Base-by-base conservation (phyloP, 2,113 vertebrate genomes). In the Salvelinus alpinus region DNA sequence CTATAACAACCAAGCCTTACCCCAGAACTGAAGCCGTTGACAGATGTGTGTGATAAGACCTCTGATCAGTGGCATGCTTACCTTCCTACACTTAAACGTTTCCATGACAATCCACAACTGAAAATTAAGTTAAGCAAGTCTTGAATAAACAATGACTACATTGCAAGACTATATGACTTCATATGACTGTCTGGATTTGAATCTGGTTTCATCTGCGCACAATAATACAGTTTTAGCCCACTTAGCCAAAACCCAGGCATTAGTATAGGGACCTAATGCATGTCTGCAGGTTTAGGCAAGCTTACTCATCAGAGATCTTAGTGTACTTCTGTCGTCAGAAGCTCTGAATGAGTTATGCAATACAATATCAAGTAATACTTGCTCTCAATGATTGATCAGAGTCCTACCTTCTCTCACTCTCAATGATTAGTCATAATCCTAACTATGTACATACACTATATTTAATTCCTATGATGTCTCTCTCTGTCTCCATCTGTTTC, bases 21-120 rank as follows among this genome's bases (percentile, higher is more conserved):
- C 34, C 8, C 48, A 34, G 9, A 77, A 70, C 54, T 51, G 81
- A 88, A 87, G 84, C 62, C 22, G 59, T 59, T 64, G 57, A 78
- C 64, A 87, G 62, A 74, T 74, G 73, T 74, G 38, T 44, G 34
- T 13, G 34, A 69, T 73, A 72, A 48, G 16, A 20, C 69, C 38
- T 66, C 16, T 18, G 4, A 11, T 3, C 20, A 78, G 77, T 16
- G 16, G 0, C 1, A 64, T 25, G 69, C 18, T 57, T 77, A 4
- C 22, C 38, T 0, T 24, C 38, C 1, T 25, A 74, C 71, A 72
- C 6, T 68, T 12, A 7, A 18, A 48, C 27, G 70, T 78, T 76
- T 44, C 70, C n/a, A 71, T 72, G 20, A 25, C 74, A 73, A 5
- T 1, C 57, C 13, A 44, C 31, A 34, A 13, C 11, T 31, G 64